These are phyloP conservation scores for Diloba caeruleocephala DNA, from an alignment of 2,888 invertebrate genomes.

Conservation along the genomic window DNA sequence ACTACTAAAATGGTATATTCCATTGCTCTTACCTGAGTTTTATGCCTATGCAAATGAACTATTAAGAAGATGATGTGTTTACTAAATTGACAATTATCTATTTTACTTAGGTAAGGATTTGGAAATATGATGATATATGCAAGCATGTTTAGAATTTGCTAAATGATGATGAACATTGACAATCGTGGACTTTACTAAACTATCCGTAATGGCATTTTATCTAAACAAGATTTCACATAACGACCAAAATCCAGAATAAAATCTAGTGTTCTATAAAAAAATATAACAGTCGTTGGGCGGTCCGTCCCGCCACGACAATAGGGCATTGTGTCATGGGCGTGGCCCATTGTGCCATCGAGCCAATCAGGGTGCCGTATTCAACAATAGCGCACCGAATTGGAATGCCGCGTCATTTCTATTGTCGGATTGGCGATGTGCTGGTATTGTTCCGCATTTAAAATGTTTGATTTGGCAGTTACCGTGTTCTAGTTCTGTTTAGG, in stretches of 20 bases:
- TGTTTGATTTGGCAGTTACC: slow-evolving; percentile 59
- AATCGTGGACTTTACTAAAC: not conserved
- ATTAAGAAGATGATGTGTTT: slow-evolving; percentile 18
- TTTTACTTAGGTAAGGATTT: too few species aligned
- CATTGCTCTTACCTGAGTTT: slow-evolving; percentile 32
- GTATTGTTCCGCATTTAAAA: slow-evolving; percentile 69
- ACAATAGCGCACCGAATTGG: slow-evolving; percentile 88
- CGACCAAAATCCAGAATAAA: slow-evolving; percentile 1
- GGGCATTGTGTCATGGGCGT: slow-evolving; percentile 86
- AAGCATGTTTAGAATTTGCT: too few species aligned
- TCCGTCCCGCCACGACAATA: slow-evolving; percentile 77
- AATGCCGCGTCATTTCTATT: slow-evolving; percentile 81
- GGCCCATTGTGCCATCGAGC: slow-evolving; percentile 83
- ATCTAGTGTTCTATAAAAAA: slow-evolving; percentile 49
- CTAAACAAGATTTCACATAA: not conserved
- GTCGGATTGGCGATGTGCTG: slow-evolving; percentile 78
- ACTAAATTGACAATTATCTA: not conserved
- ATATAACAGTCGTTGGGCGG: slow-evolving; percentile 72
- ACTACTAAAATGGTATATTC: slow-evolving; percentile 51
- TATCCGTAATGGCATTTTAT: not conserved
- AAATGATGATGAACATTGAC: not conserved
- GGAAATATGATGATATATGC: too few species aligned
- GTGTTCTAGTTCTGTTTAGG: slow-evolving; percentile 49
- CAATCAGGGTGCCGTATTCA: slow-evolving; percentile 78
- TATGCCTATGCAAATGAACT: slow-evolving; percentile 24